A percentile compares a stretch with the other conserved stretches of the same genome.
phyloP scores from a whole-genome alignment of 2,797 vertebrate species.

The Lophotriccus pileatus region DNA sequence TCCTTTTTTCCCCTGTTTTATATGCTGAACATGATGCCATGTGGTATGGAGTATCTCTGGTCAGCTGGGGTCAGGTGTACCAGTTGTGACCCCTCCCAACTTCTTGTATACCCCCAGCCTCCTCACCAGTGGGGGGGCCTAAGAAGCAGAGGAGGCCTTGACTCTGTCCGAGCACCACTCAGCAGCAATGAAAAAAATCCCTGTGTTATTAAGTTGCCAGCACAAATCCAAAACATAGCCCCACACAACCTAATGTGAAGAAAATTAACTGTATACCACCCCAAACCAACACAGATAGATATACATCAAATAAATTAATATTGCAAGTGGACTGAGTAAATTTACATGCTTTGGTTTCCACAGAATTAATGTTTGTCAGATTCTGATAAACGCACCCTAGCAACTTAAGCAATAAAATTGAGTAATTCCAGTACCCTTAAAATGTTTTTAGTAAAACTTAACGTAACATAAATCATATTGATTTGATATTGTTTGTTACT shows the following conservation, averaged over 20 bases:
- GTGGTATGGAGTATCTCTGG: neutral
- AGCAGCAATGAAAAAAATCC: neutral
- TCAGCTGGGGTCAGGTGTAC: neutral
- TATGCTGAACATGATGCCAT: neutral
- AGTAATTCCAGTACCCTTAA: neutral
- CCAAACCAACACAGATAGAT: neutral
- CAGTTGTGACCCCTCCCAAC: neutral
- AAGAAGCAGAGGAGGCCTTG: neutral
- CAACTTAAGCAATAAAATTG: neutral
- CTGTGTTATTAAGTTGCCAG: neutral
- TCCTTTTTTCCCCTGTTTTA: neutral
- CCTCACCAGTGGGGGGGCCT: neutral
- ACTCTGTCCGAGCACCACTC: neutral
- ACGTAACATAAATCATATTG: neutral
- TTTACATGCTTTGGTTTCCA: neutral
- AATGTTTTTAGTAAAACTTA: neutral
- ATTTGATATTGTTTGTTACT: neutral
- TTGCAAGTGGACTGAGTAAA: neutral
- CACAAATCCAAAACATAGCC: neutral
- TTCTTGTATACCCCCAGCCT: neutral
- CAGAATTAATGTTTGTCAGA: neutral
- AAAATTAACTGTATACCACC: neutral
- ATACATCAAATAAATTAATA: neutral
- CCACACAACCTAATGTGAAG: neutral
- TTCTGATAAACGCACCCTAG: neutral